Percentiles rank a stretch among this genome's conserved stretches.
phyloP scores from a whole-genome alignment of 2,797 vertebrate genomes.

The Dicrostonyx torquatus region DNA sequence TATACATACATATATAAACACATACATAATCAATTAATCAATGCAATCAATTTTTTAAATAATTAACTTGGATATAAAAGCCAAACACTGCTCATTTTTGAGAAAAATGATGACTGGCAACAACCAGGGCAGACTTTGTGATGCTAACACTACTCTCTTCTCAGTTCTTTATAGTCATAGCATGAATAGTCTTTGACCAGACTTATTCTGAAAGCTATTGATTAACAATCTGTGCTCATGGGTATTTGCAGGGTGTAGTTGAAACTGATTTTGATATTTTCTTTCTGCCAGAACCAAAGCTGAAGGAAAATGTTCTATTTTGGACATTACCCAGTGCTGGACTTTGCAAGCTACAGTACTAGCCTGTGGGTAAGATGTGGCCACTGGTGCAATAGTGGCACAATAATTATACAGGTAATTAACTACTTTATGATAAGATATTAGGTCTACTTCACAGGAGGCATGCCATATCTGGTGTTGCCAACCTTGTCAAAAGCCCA shows the following conservation, averaged over 20 bases:
- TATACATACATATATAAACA: not conserved
- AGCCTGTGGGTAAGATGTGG: not conserved
- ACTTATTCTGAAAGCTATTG: not conserved
- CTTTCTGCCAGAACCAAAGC: not conserved
- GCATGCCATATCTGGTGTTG: not conserved
- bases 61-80: not conserved
- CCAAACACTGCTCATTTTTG: not conserved
- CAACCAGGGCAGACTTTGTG: accelerated
- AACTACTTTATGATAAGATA: not conserved
- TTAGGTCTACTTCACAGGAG: not conserved
- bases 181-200: not conserved
- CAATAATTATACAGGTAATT: not conserved
- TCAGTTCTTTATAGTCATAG: not conserved
- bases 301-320: not conserved
- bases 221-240: not conserved
- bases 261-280: not conserved
- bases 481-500: not conserved
- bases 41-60: not conserved
- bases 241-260: not conserved
- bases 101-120: not conserved
- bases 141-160: not conserved
- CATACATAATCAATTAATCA: not conserved
- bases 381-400: not conserved
- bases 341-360: not conserved
- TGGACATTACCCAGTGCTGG: not conserved